Percentiles rank a stretch among this genome's conserved stretches.
Evolutionary conservation across 2,888 invertebrate genomes (phyloP).

Genomic region (Mesorhabditis spiculigera): DNA sequence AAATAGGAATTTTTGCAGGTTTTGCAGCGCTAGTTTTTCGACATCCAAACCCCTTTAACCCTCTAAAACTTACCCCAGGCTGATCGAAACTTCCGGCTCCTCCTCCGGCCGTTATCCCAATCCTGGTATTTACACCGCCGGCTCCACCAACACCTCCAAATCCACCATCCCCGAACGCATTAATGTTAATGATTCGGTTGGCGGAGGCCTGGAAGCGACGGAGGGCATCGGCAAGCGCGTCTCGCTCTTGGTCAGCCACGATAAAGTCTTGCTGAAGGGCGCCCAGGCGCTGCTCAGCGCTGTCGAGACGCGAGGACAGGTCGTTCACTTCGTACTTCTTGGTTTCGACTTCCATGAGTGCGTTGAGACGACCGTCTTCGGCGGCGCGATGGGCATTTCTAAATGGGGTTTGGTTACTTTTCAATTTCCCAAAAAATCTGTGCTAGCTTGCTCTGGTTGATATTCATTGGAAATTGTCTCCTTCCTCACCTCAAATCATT

Average conservation of each 20-base stretch:
- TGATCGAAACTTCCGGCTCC: background rate
- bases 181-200: conserved; percentile 46
- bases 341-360: conserved; percentile 48
- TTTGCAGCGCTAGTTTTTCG: background rate
- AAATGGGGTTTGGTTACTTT: too few species aligned
- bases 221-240: conserved; percentile 47
- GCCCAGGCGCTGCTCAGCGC: conserved; percentile 49
- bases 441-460: too few species aligned
- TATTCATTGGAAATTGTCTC: too few species aligned
- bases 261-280: conserved; percentile 55
- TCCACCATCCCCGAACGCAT: conserved; percentile 29
- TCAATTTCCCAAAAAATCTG: too few species aligned
- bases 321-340: conserved; percentile 55
- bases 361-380: conserved; percentile 55
- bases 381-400: conserved; percentile 46
- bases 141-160: conserved; percentile 12
- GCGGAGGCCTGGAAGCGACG: conserved; percentile 55
- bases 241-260: conserved; percentile 51
- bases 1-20: background rate
- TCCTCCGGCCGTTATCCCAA: conserved; percentile 10
- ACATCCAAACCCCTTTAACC: too few species aligned
- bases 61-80: too few species aligned
- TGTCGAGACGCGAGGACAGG: conserved; percentile 52
- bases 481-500: conserved; percentile 40
- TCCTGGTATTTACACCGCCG: conserved; percentile 9